These are phyloP conservation scores for Bombycilla garrulus DNA, from an alignment of 2,113 vertebrate genomes.

Conservation along the genomic window DNA sequence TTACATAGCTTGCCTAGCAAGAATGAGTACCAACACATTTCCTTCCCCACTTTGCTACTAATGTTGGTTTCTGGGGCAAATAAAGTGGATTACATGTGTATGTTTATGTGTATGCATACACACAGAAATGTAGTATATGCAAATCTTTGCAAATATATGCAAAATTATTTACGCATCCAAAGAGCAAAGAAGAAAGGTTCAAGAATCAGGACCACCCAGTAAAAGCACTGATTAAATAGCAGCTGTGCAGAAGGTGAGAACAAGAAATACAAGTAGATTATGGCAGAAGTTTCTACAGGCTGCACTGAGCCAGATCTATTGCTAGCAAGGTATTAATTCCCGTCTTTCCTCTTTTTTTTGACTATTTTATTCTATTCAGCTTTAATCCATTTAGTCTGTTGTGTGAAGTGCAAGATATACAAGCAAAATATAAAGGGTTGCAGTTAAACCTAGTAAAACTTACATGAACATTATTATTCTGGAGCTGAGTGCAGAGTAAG, in stretches of 20 bases:
- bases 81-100: not conserved
- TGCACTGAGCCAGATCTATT: not conserved
- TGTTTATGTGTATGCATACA: rapidly evolving
- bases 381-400: not conserved
- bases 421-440: not conserved
- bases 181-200: not conserved
- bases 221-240: not conserved
- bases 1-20: not conserved
- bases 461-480: not conserved
- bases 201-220: not conserved
- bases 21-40: not conserved
- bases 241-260: not conserved
- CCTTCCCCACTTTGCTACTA: not conserved
- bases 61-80: not conserved
- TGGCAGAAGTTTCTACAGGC: not conserved
- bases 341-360: not conserved
- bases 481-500: not conserved
- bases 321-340: not conserved
- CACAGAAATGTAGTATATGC: not conserved
- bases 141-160: no score
- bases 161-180: not conserved
- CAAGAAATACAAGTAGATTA: not conserved
- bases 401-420: not conserved
- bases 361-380: not conserved
- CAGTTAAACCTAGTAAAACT: not conserved